Base-by-base conservation (phyloP, 2,888 invertebrate species). In the Sinodicranocentrus sp. region DNA sequence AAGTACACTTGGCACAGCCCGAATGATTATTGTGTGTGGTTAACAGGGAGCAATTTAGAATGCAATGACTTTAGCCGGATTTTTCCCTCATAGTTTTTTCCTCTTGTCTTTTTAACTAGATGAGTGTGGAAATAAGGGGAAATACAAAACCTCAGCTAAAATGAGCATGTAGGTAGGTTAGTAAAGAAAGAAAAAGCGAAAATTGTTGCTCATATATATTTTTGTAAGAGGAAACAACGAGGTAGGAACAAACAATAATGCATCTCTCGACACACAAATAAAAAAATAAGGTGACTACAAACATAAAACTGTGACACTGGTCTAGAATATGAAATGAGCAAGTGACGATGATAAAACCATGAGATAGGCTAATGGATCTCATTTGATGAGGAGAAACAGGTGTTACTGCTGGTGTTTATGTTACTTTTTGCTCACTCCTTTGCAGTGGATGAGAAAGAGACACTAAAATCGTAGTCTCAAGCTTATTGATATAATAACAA, bases 281-380 rank as follows among this genome's bases (percentile, higher is more conserved):
- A n/a, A n/a, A 63, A 76, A 77, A 59, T 67, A 68, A 68, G 77
- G 78, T 78, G 78, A 63, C 70, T 63, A 61, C 61, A 70, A 63
- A 70, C 78, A 78, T 70, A 78, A 78, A 78, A 78, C 19, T 78
- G 78, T 78, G 78, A 78, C 78, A 78, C 78, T 78, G 78, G 78
- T 78, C 78, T 78, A 78, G 78, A 78, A 78, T 78, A 70, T 78
- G 26, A 78, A 78, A 70, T 78, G 70, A 78, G 78, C 78, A 33
- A 68, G 33, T 59, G 21, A 65, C 39, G 39, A 78, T 70, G 78
- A 78, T 78, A 78, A 78, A 77, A 77, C 68, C 78, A 78, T 61
- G 70, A 78, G 78, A 78, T 78, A 78, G 70, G 78, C 78, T 78
- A 78, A 78, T 78, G 78, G 78, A 78, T 78, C 78, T 70, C 78